These are phyloP conservation scores for Malurus melanocephalus DNA, from an alignment of 2,113 vertebrate genomes.

Conservation along the genomic window DNA sequence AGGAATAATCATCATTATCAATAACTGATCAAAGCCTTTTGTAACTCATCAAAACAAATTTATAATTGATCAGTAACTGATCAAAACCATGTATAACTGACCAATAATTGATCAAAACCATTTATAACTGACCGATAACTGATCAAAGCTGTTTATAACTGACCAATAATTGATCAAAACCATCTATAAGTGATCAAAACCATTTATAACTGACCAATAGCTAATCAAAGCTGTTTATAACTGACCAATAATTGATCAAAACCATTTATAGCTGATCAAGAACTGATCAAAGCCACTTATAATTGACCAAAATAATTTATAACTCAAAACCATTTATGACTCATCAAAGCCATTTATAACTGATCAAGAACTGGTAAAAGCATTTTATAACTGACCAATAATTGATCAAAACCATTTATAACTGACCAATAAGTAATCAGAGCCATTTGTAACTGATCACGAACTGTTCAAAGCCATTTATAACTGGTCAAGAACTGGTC, in stretches of 20 bases:
- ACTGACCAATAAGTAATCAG: neutral
- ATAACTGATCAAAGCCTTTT: neutral
- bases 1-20: neutral
- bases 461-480: neutral
- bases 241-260: too few relatives aligned
- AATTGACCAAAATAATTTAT: neutral
- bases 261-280: neutral
- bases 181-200: neutral
- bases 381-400: neutral
- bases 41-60: neutral
- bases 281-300: neutral
- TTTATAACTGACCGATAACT: neutral
- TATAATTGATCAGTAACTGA: too few relatives aligned
- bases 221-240: neutral
- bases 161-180: neutral
- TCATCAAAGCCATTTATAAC: neutral
- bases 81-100: neutral
- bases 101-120: rapidly evolving
- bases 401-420: neutral
- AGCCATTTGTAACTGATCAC: neutral
- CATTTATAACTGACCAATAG: neutral
- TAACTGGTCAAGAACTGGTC: neutral
- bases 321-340: neutral
- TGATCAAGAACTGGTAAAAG: too few relatives aligned
- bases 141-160: neutral